A percentile compares a stretch with the other conserved stretches of the same genome.
Conservation (phyloP, 2,113 vertebrate species). For the Dinomys branickii region DNA sequence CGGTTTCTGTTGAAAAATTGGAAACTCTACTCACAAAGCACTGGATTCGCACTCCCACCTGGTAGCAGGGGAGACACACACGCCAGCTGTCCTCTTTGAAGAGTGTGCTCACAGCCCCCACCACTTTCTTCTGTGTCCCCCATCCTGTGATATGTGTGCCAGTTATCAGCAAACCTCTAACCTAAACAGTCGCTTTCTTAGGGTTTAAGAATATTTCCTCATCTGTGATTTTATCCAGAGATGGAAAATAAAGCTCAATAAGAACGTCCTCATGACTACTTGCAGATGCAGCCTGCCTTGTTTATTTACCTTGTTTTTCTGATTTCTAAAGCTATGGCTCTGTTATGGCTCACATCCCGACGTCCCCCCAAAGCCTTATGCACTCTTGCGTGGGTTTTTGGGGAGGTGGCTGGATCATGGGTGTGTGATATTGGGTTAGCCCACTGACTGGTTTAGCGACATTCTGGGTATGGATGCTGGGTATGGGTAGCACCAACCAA, state of each 20-base stretch:
- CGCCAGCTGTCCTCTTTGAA: accelerated
- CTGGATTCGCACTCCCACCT: not conserved
- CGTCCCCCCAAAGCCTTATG: not conserved
- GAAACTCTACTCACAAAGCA: not conserved
- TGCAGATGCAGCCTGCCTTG: not conserved
- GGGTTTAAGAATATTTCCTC: not conserved
- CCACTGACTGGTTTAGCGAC: not conserved
- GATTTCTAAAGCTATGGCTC: not conserved
- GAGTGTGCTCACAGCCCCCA: not conserved
- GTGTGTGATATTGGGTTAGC: not conserved
- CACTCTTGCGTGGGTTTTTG: not conserved
- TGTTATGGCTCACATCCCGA: not conserved
- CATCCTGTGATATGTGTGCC: accelerated
- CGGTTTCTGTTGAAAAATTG: not conserved
- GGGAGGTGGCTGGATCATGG: not conserved
- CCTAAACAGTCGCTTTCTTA: not conserved
- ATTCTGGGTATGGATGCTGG: not conserved
- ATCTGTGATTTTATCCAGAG: not conserved
- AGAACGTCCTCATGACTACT: not conserved
- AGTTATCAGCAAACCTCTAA: not conserved
- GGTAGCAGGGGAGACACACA: no score
- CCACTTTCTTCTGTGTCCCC: accelerated
- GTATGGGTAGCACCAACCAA: not conserved
- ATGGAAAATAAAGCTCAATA: not conserved
- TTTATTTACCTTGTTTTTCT: not conserved